Conservation (phyloP, 2,888 invertebrate genomes). For the Colostygia pectinataria region DNA sequence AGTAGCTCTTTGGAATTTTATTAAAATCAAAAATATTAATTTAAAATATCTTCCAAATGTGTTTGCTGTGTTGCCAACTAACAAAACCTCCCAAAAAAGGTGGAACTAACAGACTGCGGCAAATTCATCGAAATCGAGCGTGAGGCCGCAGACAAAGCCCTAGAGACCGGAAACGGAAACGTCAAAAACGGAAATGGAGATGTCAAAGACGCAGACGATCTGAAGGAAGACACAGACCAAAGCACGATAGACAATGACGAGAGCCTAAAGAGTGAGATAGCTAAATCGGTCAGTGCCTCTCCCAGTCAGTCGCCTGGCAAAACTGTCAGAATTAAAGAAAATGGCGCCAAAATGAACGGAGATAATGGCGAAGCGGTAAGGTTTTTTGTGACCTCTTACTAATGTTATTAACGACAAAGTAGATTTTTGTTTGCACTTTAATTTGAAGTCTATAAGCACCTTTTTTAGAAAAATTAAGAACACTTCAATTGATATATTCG, state of each 20-base stretch:
- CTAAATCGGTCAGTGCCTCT: constrained; percentile 47
- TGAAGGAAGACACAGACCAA: constrained; percentile 35
- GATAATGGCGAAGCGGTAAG: constrained; percentile 60
- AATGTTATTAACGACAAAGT: constrained; percentile 23
- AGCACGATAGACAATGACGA: constrained; percentile 37
- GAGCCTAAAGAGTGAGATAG: constrained; percentile 38
- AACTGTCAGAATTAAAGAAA: constrained; percentile 74
- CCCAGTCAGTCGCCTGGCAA: constrained; percentile 71
- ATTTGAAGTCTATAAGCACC: not conserved
- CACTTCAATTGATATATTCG: too few species aligned
- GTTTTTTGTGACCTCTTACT: constrained; percentile 39
- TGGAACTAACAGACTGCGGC: constrained; percentile 77
- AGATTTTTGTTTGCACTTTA: constrained; percentile 6
- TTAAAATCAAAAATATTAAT: not conserved
- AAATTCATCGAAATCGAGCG: constrained; percentile 80
- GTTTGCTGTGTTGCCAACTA: constrained; percentile 69
- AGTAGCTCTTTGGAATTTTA: too few species aligned
- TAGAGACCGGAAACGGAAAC: constrained; percentile 33
- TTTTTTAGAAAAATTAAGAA: not conserved
- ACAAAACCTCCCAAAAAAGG: constrained; percentile 69
- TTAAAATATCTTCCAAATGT: constrained; percentile 34
- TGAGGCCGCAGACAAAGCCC: constrained; percentile 41
- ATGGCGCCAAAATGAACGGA: constrained; percentile 64
- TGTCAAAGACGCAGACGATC: constrained; percentile 32
- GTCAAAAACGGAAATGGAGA: constrained; percentile 32